Evolutionary conservation across 2,797 vertebrate genomes (phyloP), one percentile per base, ranked within the genome.

Genomic region (Xiphorhynchus erythropygius): DNA sequence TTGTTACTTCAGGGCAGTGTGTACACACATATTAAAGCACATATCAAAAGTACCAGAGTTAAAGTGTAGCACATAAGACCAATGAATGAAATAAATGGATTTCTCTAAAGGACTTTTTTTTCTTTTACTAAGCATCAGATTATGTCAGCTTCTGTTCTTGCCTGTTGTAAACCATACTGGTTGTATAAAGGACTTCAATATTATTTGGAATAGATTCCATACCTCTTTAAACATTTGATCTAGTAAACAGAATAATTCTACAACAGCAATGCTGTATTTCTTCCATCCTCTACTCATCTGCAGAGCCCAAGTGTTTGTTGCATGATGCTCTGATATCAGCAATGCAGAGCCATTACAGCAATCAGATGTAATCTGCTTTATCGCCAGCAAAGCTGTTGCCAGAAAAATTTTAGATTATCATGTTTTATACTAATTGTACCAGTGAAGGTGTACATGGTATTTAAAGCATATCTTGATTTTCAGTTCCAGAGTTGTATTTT

Each of bases 351-450:
- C 68, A 84, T 82, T 79, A 84, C 52, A 90, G 79, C 63, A 73
- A 42, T 83, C 90, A 87, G 63, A 84, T 44, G 37, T 81, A 81
- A 85, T 95, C 57, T 87, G 69, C 39, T 95, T 87, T 77, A 76
- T 89, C 82, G 68, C 79, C 27, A 90, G 65, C n/a, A 94, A 89
- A 79, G 21, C n/a, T 82, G 44, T 80, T 92, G 53, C 65, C 23
- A 62, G 84, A 73, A 89, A 82, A 78, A 87, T 10, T 89, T 62
- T 68, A 93, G 60, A 87, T 87, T 89, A 24, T 39, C 63, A 37
- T 5, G 3, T 33, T 90, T 96, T 47, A 55, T 32, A 68, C 22
- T 77, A 32, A 93, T 79, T 94, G 46, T 64, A 65, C 42, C 46
- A 7, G 44, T 67, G 33, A 73, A 89, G 91, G 50, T 59, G 32